Percentiles rank a stretch among this genome's conserved stretches.
These are phyloP conservation scores for Boulengeromyrus knoepffleri DNA, from an alignment of 2,113 vertebrate genomes.

Conservation along the genomic window DNA sequence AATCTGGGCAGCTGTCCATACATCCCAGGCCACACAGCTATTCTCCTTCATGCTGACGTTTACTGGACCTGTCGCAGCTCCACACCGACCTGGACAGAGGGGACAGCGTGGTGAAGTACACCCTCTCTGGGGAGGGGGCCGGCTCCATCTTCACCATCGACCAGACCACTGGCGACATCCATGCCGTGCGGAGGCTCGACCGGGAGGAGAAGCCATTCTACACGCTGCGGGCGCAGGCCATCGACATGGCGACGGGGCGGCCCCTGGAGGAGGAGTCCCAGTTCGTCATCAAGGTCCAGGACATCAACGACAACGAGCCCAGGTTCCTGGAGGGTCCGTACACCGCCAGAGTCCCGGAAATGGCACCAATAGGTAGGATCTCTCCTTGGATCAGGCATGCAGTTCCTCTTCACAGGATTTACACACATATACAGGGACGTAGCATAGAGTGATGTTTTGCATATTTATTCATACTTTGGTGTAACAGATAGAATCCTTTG, in stretches of 20 bases:
- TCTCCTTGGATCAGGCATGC: background rate
- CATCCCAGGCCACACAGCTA: background rate
- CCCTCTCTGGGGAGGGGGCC: slow-evolving; percentile 85
- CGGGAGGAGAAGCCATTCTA: slow-evolving; percentile 88
- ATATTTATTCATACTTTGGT: background rate
- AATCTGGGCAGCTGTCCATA: background rate
- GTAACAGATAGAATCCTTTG: background rate
- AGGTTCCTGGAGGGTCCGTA: slow-evolving; percentile 84
- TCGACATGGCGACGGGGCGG: slow-evolving; percentile 75
- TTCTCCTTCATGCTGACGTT: background rate
- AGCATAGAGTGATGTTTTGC: background rate
- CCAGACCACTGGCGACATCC: slow-evolving; percentile 86
- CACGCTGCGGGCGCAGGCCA: slow-evolving; percentile 79
- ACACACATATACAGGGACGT: slow-evolving; percentile 2
- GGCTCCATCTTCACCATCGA: slow-evolving; percentile 88
- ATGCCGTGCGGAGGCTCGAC: slow-evolving; percentile 81
- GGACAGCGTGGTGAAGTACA: slow-evolving; percentile 80
- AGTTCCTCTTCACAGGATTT: background rate
- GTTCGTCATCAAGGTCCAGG: slow-evolving; percentile 94
- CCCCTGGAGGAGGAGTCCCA: slow-evolving; percentile 87
- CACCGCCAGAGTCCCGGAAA: slow-evolving; percentile 80
- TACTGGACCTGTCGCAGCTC: slow-evolving; percentile 59
- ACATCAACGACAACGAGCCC: slow-evolving; percentile 94
- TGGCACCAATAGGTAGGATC: slow-evolving; percentile 86
- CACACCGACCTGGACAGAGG: slow-evolving; percentile 90